These are phyloP conservation scores for Acanthisitta chloris DNA, from an alignment of 2,113 vertebrate genomes.

Conservation along the genomic window DNA sequence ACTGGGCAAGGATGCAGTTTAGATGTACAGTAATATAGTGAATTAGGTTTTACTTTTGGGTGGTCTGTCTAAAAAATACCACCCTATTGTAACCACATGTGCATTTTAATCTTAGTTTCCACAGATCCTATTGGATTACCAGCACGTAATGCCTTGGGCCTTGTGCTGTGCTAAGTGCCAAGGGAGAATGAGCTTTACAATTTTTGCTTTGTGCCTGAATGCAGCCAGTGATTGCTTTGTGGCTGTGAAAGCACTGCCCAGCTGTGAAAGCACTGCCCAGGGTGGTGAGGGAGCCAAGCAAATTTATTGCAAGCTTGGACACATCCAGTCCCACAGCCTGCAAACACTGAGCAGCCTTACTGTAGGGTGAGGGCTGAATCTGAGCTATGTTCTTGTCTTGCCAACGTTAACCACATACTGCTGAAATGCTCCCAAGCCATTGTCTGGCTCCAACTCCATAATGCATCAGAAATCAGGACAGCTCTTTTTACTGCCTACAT, in stretches of 20 bases:
- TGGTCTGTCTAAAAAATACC: neutral
- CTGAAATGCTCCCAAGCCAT: conserved; percentile 7
- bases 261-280: no score
- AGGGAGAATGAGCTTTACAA: neutral
- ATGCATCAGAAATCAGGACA: neutral
- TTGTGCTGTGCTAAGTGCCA: neutral
- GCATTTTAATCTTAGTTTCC: neutral
- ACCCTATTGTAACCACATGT: neutral
- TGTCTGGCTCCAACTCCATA: neutral
- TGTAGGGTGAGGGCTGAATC: neutral
- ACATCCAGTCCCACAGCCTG: neutral
- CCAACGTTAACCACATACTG: neutral
- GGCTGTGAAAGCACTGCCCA: neutral
- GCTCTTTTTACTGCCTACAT: neutral
- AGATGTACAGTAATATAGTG: neutral
- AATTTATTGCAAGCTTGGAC: neutral
- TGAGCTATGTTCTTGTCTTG: neutral
- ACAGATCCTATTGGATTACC: neutral
- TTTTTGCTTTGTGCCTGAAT: neutral
- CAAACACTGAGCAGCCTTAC: neutral
- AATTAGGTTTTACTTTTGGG: neutral
- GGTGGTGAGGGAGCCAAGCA: neutral
- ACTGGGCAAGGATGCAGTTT: neutral
- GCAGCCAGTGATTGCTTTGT: neutral
- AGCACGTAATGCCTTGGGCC: neutral